Conservation (phyloP, 2,113 vertebrate species). For the Chelonoidis abingdonii region DNA sequence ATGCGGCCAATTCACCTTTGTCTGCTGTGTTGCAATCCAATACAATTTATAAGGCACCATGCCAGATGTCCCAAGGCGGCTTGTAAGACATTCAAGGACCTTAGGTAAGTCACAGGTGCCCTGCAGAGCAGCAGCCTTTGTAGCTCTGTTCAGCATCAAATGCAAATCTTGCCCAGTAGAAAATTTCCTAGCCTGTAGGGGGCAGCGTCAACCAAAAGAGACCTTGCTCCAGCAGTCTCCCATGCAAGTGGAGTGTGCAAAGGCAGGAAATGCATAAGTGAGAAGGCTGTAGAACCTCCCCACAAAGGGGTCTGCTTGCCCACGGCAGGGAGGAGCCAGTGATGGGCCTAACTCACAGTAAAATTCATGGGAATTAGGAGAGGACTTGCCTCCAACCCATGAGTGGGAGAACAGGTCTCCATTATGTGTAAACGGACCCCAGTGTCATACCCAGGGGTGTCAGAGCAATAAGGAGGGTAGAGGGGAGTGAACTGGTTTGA, state of each 20-base stretch:
- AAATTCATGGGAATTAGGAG: neutral
- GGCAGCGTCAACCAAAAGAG: neutral
- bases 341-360: neutral
- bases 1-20: neutral
- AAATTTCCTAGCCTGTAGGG: neutral
- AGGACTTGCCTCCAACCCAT: neutral
- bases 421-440: neutral
- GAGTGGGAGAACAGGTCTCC: neutral
- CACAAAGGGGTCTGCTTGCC: neutral
- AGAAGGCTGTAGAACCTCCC: neutral
- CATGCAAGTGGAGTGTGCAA: neutral
- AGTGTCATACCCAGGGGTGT: neutral
- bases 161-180: neutral
- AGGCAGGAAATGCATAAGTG: neutral
- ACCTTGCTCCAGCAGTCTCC: neutral
- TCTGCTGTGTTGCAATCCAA: neutral
- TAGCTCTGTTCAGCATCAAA: neutral
- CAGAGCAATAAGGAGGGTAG: neutral
- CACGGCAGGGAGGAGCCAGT: no score
- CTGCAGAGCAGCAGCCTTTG: neutral
- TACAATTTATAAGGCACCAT: neutral
- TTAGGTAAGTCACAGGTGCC: rapidly evolving
- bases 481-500: neutral
- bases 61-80: neutral
- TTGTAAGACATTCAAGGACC: neutral